Base-by-base conservation (phyloP, 1,140 invertebrate species). In the Adelges cooleyi region DNA sequence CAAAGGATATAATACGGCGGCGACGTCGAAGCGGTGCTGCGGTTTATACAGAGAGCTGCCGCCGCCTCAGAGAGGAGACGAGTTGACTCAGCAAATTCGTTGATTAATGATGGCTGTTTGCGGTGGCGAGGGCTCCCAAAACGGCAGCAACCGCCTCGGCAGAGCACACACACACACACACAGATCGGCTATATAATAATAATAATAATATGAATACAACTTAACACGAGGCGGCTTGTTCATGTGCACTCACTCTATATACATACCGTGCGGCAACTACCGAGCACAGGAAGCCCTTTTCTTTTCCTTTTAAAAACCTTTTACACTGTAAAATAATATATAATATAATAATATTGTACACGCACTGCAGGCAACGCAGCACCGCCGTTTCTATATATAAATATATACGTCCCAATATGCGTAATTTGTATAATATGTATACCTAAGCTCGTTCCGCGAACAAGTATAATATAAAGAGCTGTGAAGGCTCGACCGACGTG, bases 41-140 rank as follows among this genome's bases (percentile, higher is more conserved):
- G 25, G 52, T 23, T 29, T 13, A 33, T 20, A 56, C 22, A 33
- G 53, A 42, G 38, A 44, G 9, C 36, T 6, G 29, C 29, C 5
- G 11, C 29, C 29, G 29, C 29, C 29, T 5, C 29, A 59, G 17
- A 59, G 42, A 62, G 17, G 56, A 59, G 10, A 44, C 11, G 10
- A 44, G 53, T 62, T 62, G 56, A 62, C 56, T 62, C 56, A 62
- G 56, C 56, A 62, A 62, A 62, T 62, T 62, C 40, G 56, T 62
- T 62, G 56, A 62, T 62, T 62, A 62, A 62, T 62, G 56, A 62
- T 62, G 42, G 56, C 56, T 29, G 54, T 59, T 59, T 59, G 54
- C 54, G 54, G 54, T 25, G 54, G 56, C 17, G 42, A 25, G 40
- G 25, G 23, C 40, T 25, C 38, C 44, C 44, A 29, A 20, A 40